These are phyloP conservation scores for Matsumyia berberina DNA, from an alignment of 2,888 invertebrate species.

Conservation along the genomic window DNA sequence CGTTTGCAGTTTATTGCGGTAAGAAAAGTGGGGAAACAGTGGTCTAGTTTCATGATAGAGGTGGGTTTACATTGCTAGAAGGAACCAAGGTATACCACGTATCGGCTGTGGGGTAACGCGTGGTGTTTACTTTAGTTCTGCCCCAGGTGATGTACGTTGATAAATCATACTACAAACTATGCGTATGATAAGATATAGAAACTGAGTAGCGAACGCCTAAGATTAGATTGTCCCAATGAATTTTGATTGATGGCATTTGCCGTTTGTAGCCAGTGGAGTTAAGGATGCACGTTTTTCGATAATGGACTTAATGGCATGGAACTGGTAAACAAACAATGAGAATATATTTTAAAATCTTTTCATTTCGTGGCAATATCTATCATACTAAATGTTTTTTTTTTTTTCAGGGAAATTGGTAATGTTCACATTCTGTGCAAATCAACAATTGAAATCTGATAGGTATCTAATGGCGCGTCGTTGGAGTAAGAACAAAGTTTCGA, in stretches of 20 bases:
- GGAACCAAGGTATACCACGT: neutral
- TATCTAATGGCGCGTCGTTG: too few relatives aligned
- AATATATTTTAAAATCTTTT: too few relatives aligned
- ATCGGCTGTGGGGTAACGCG: neutral
- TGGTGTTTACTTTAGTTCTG: neutral
- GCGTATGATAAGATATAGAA: constrained; percentile 6
- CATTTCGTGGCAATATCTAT: too few relatives aligned
- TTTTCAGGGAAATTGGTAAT: too few relatives aligned
- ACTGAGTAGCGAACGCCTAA: neutral
- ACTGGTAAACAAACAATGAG: neutral
- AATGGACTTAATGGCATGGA: neutral
- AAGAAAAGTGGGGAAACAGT: neutral
- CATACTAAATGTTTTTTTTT: too few relatives aligned
- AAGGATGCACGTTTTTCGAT: neutral
- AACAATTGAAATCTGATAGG: too few relatives aligned
- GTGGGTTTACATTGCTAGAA: neutral
- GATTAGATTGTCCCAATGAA: constrained; percentile 21
- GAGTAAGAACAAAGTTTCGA: too few relatives aligned
- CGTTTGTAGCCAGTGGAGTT: neutral
- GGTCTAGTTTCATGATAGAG: neutral
- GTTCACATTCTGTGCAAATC: too few relatives aligned
- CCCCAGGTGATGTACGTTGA: neutral
- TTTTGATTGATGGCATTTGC: constrained; percentile 1
- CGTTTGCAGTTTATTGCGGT: neutral
- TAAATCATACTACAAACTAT: constrained; percentile 7